These are phyloP conservation scores for Caenorhabditis wallacei DNA, from an alignment of 2,888 invertebrate genomes.

Conservation along the genomic window DNA sequence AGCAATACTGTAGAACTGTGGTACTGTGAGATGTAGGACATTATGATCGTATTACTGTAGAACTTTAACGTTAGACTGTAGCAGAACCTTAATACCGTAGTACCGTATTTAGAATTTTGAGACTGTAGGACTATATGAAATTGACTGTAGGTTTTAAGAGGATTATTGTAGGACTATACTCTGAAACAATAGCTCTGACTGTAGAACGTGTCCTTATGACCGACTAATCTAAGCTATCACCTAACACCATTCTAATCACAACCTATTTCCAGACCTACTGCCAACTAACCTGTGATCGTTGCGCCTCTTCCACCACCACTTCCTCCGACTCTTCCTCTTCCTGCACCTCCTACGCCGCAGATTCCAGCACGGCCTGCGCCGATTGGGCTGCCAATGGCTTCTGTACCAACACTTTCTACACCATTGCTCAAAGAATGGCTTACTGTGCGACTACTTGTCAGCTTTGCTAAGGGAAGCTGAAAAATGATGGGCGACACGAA, in stretches of 20 bases:
- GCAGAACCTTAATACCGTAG: too few species aligned
- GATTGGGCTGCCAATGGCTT: slow-evolving; percentile 51
- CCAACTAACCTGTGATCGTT: slow-evolving; percentile 69
- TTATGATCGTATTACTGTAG: too few species aligned
- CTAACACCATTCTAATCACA: neutral
- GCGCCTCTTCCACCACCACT: slow-evolving; percentile 37
- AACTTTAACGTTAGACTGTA: too few species aligned
- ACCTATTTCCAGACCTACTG: slow-evolving; percentile 49
- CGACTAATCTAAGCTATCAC: too few species aligned
- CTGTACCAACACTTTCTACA: slow-evolving; percentile 50
- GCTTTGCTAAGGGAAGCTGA: slow-evolving; percentile 24
- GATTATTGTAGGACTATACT: too few species aligned
- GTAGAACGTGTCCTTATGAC: too few species aligned
- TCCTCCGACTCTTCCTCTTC: slow-evolving; percentile 29
- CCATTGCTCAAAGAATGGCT: slow-evolving; percentile 27
- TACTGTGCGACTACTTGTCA: slow-evolving; percentile 49
- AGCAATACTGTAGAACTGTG: too few species aligned
- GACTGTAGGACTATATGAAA: too few species aligned
- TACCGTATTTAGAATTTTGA: too few species aligned
- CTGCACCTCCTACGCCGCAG: slow-evolving; percentile 43
- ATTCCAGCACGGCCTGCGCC: slow-evolving; percentile 34
- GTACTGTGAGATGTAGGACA: too few species aligned
- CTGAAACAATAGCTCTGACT: too few species aligned
- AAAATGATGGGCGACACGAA: slow-evolving; percentile 6
- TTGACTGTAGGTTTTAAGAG: too few species aligned